Base-by-base conservation (phyloP, 2,797 vertebrate species). In the Diplodus puntazzo region DNA sequence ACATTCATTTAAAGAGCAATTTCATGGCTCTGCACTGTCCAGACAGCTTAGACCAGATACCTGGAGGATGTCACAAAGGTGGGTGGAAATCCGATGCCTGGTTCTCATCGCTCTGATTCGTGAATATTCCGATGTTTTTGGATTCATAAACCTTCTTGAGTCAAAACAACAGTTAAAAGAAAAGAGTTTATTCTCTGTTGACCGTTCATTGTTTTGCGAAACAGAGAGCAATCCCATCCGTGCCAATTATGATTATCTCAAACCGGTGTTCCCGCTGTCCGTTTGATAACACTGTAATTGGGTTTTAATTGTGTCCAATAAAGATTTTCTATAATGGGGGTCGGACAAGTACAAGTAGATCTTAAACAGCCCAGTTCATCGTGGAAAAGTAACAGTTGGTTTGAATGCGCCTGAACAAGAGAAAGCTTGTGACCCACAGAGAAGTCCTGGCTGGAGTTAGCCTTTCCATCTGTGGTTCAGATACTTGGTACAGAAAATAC, bases 221-320 rank as follows among this genome's bases (percentile, higher is more conserved):
- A 64, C 18, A 48, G 6, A 27, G 11, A 63, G 21, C 5, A 11
- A 54, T 25, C 16, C 9, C 34, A 3, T 70, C 21, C 11, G 21
- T 27, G 39, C 10, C 62, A 62, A 25, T 58, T 45, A 21, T 62
- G 16, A 62, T 66, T 75, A 57, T 65, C 23, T 55, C 59, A 49
- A 34, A 39, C 10, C 34, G 23, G 23, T 48, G 45, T 62, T 52
- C 63, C 27, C 34, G 39, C 30, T 42, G 23, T 71, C 48, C n/a
- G 27, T 69, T 63, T 53, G 18, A 71, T 65, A n/a, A 62, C 42
- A n/a, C 34, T 27, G 17, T 72, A 68, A 73, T 49, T 77, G 23
- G 52, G 11, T 48, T 74, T 75, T 52, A 69, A 69, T 77, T 63
- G 53, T 80, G 52, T 63, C 52, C 17, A 73, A 43, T 65, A 73